Base-by-base conservation (phyloP, 1,140 invertebrate genomes). In the Drosophila aff. region DNA sequence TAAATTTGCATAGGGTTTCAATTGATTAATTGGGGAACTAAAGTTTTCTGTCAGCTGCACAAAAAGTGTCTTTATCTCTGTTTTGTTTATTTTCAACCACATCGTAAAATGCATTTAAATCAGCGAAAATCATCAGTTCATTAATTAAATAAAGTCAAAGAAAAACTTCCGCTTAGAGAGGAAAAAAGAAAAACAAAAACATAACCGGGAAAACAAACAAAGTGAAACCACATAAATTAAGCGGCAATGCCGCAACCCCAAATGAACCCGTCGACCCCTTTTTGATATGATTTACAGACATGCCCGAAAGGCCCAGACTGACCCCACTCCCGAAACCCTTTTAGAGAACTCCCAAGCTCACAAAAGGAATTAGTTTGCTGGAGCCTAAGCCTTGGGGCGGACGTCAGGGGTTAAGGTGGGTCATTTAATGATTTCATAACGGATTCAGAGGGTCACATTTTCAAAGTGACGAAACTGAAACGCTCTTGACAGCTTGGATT, bases 161-260 rank as follows among this genome's bases (percentile, higher is more conserved):
- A 67, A 83, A 89, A 86, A 67, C 75, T 82, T 76, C 62, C 75
- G 60, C 46, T 67, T 43, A 59, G 43, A 31, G n/a, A 10, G 16
- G 16, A 7, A 15, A 23, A 36, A 23, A 38, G 13, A 61, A 43
- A 75, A 82, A 61, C 26, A 63, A 62, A 44, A 69, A 38, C 47
- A 73, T 44, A 69, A 67, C 60, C 41, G 67, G 46, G 28, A 66
- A 63, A 69, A 66, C 55, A 66, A 66, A 79, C 61, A 64, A 78
- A 62, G 60, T 64, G 77, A 87, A 90, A 79, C 84, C 81, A 79
- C 85, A 87, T 89, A 87, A 89, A 87, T 87, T 89, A 78, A 75
- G 68, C 62, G 62, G 71, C 72, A 62, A 72, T 67, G 36, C 63
- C 81, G 31, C 63, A 73, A 63, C 55, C 69, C 78, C n/a, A 58